Base-by-base conservation (phyloP, 2,113 vertebrate species). In the Climacteris rufus region DNA sequence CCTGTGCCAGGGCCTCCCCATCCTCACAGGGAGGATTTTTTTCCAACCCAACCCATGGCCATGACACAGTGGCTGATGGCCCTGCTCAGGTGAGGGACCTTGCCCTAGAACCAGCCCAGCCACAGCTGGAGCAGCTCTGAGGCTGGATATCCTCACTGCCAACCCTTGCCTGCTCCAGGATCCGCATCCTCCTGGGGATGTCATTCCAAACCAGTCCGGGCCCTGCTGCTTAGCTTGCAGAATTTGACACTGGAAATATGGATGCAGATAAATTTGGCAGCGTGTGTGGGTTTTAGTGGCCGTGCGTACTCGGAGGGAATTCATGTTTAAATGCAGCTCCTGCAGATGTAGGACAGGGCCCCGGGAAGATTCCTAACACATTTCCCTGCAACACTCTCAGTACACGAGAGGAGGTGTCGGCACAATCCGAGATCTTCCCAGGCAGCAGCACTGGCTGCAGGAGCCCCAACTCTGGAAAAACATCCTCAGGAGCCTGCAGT, bases 241-340 rank as follows among this genome's bases (percentile, higher is more conserved):
- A 23, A 9, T 28, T 33, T 88, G 52, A 13, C 54, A 66, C 12
- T 1, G 6, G n/a, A 15, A 66, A 33, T 35, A 23, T 3, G 23
- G 78, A 45, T 84, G 56, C 19, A 65, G 69, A 64, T 66, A 64
- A 14, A 25, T 61, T 14, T 19, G 71, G 40, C 45, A 76, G 69
- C 2, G 2, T 42, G 8, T 37, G 10, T 12, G 54, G 11, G 57
- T 19, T 63, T 66, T 17, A 31, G 45, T 21, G 35, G 31, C 75
- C 2, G 0, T 2, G 6, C 37, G 42, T 6, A 20, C 79, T 85
- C 4, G 0, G 6, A 87, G 60, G 30, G 68, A 80, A 63, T 47
- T 50, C 28, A 1, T 33, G 70, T 61, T 16, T 66, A 72, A 87
- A 16, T 52, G 39, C 0, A 2, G 60, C 17, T 82, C 53, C 81